phyloP scores from a whole-genome alignment of 64 coral and sea anemone species.

The Trachythela sp. region DNA sequence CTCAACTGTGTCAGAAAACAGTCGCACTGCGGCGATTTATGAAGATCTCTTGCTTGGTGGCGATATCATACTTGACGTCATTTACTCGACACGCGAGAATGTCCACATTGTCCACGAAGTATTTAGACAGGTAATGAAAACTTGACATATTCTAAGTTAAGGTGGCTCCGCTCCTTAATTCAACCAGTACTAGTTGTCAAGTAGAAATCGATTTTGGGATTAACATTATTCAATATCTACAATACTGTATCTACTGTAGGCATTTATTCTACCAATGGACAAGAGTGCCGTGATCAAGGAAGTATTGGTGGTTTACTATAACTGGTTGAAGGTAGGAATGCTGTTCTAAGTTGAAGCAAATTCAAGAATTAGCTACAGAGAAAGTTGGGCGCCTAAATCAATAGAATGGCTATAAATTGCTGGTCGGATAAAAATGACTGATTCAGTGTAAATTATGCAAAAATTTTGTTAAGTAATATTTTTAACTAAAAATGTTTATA shows the following conservation, averaged over 20 bases:
- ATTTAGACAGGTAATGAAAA: constrained; percentile 70
- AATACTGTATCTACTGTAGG: constrained; percentile 44
- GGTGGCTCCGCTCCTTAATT: neutral
- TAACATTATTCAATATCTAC: neutral
- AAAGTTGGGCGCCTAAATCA: too few species aligned
- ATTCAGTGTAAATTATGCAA: too few species aligned
- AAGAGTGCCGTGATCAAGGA: constrained; percentile 71
- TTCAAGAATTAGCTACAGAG: neutral
- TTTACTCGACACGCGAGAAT: constrained; percentile 85
- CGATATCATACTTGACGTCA: constrained; percentile 75
- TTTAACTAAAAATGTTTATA: too few species aligned
- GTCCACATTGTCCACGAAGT: constrained; percentile 90
- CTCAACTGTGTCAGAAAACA: neutral
- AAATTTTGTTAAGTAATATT: too few species aligned
- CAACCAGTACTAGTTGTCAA: too few species aligned
- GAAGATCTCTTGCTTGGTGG: constrained; percentile 74
- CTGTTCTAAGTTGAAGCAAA: too few species aligned
- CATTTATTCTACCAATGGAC: constrained; percentile 69
- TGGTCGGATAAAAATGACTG: too few species aligned
- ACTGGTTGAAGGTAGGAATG: constrained; percentile 74
- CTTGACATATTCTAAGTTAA: neutral
- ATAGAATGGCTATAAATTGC: too few species aligned
- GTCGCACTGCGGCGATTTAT: constrained; percentile 47
- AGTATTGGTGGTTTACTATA: constrained; percentile 78
- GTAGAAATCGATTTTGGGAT: too few species aligned